Evolutionary conservation across 1,140 invertebrate genomes (phyloP).

Genomic region (Brachionus plicatilis): DNA sequence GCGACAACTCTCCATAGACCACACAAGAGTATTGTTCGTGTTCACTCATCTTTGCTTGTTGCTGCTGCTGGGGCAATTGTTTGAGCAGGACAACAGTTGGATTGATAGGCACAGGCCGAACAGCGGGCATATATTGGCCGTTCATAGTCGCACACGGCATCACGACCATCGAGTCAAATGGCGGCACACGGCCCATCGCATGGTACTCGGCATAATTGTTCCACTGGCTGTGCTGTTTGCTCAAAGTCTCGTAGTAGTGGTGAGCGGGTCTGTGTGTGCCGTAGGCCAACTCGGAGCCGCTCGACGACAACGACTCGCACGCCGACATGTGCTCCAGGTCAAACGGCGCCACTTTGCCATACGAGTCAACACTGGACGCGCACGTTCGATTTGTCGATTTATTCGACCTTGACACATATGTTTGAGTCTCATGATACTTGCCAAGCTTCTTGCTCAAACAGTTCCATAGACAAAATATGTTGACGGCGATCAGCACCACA

Average conservation of each 20-base stretch:
- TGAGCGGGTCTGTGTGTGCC: background rate
- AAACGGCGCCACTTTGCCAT: background rate
- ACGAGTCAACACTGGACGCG: background rate
- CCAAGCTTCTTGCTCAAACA: background rate
- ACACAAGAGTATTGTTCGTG: constrained; percentile 23
- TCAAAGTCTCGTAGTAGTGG: constrained; percentile 26
- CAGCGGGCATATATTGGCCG: background rate
- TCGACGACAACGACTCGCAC: background rate
- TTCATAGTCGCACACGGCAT: background rate
- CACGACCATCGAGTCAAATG: background rate
- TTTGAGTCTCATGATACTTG: background rate
- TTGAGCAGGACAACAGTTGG: background rate
- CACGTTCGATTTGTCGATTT: background rate
- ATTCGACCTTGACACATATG: background rate
- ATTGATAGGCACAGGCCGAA: background rate
- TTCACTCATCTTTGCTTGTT: background rate
- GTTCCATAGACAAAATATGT: background rate
- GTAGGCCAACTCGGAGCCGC: background rate
- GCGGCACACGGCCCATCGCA: background rate
- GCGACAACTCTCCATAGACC: constrained; percentile 4
- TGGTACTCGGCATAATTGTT: constrained; percentile 26
- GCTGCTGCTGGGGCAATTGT: background rate
- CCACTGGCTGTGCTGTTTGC: background rate
- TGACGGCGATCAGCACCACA: background rate
- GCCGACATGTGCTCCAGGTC: background rate